Percentiles rank a stretch among this genome's conserved stretches.
phyloP scores from a whole-genome alignment of 1,140 invertebrate genomes.

The Campodea augens region DNA sequence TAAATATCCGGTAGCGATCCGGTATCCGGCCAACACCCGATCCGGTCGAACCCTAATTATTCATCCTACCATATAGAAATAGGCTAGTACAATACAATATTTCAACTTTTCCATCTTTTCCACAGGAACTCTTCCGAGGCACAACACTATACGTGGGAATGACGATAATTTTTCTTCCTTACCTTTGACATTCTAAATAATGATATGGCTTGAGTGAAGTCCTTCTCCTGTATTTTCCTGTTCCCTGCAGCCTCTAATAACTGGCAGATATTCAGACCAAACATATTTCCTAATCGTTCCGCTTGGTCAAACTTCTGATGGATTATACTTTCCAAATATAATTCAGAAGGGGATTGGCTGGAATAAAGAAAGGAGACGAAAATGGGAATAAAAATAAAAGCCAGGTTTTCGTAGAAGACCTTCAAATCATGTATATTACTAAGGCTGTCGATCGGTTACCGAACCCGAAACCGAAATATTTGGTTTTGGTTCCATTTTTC shows the following conservation, averaged over 20 bases:
- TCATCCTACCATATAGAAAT: not conserved
- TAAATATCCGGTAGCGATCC: no score
- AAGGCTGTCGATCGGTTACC: no score
- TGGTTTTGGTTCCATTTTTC: no score
- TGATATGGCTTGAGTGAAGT: conserved; percentile 41
- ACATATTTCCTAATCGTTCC: conserved; percentile 31
- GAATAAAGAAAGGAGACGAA: no score
- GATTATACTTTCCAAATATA: conserved; percentile 43
- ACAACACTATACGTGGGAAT: not conserved
- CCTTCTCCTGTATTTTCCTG: conserved; percentile 37
- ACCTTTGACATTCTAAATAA: conserved; percentile 53
- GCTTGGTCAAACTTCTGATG: conserved; percentile 33
- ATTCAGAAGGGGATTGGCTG: conserved; percentile 37
- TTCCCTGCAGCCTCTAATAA: conserved; percentile 53
- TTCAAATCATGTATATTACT: no score
- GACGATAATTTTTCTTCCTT: conserved; percentile 9
- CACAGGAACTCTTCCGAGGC: not conserved
- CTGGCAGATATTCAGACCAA: conserved; percentile 43
- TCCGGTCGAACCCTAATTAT: no score
- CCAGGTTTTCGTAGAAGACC: no score
- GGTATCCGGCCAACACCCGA: no score
- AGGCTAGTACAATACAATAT: no score
- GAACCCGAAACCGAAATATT: no score
- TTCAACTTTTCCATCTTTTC: no score
- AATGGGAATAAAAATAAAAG: no score